Percentiles rank a stretch among this genome's conserved stretches.
These are phyloP conservation scores for Choreutis nemorana DNA, from an alignment of 2,888 invertebrate species.

Conservation along the genomic window DNA sequence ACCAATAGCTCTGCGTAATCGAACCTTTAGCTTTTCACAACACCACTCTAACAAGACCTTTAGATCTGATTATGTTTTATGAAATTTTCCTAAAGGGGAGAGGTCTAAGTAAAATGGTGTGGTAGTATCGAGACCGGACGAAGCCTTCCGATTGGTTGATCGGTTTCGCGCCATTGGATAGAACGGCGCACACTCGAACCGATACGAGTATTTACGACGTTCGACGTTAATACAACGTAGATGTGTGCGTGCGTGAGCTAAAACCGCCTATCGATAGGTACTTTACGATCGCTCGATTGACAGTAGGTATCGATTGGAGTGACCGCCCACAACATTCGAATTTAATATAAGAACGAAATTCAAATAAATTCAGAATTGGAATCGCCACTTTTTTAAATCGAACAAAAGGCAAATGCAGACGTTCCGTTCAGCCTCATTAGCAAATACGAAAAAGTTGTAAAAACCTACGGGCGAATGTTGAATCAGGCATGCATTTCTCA, in stretches of 20 bases:
- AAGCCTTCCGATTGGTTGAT: constrained; percentile 56
- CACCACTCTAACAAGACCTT: constrained; percentile 16
- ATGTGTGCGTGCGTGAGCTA: constrained; percentile 24
- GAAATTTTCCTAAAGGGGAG: no score
- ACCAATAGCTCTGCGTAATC: constrained; percentile 51
- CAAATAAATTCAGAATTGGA: constrained; percentile 8
- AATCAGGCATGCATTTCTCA: constrained; percentile 30
- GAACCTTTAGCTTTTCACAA: constrained; percentile 35
- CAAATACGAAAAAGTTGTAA: constrained; percentile 29
- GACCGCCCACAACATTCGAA: no score
- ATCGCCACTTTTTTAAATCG: constrained; percentile 9
- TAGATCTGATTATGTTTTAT: no score
- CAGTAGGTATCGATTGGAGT: constrained; percentile 18
- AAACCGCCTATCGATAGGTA: constrained; percentile 47
- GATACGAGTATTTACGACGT: constrained; percentile 34
- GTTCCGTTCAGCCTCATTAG: constrained; percentile 28
- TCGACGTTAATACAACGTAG: constrained; percentile 33
- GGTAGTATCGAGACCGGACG: constrained; percentile 40
- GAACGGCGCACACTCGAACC: constrained; percentile 69
- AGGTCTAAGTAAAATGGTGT: constrained; percentile 21
- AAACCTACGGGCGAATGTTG: constrained; percentile 16
- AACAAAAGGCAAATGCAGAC: constrained; percentile 16
- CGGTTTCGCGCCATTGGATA: constrained; percentile 66
- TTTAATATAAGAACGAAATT: constrained; percentile 4
- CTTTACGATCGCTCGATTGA: constrained; percentile 26